phyloP scores from a whole-genome alignment of 2,113 vertebrate genomes.

The Camelus dromedarius region DNA sequence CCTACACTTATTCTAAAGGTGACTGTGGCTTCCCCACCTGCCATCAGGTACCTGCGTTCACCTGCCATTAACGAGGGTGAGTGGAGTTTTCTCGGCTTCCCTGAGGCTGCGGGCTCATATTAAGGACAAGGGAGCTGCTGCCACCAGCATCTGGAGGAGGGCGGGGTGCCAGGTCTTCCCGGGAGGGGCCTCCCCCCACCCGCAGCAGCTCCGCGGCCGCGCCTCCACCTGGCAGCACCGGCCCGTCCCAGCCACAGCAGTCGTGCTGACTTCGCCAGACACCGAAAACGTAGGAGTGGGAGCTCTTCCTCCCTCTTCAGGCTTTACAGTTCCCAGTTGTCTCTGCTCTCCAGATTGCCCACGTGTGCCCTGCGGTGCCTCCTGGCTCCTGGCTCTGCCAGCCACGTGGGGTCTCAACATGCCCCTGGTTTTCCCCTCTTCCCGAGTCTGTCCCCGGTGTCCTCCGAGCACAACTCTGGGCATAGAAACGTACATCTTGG shows the following conservation, averaged over 20 bases:
- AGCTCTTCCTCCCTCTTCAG: background rate
- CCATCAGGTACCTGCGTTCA: background rate
- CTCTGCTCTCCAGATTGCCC: background rate
- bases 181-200: background rate
- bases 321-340: background rate
- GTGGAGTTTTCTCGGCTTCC: background rate
- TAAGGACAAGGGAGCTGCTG: background rate
- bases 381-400: background rate
- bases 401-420: background rate
- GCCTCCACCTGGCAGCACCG: background rate
- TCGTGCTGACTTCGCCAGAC: background rate
- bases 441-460: background rate
- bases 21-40: rapidly evolving
- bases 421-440: background rate
- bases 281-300: background rate
- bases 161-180: background rate
- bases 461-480: background rate
- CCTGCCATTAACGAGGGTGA: background rate
- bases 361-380: background rate
- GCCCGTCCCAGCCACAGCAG: background rate
- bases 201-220: too few relatives aligned
- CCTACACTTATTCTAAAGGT: too few relatives aligned
- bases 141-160: background rate
- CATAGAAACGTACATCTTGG: background rate
- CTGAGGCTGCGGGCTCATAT: background rate